phyloP scores from a whole-genome alignment of 2,113 vertebrate genomes.

The Setophaga petechia region DNA sequence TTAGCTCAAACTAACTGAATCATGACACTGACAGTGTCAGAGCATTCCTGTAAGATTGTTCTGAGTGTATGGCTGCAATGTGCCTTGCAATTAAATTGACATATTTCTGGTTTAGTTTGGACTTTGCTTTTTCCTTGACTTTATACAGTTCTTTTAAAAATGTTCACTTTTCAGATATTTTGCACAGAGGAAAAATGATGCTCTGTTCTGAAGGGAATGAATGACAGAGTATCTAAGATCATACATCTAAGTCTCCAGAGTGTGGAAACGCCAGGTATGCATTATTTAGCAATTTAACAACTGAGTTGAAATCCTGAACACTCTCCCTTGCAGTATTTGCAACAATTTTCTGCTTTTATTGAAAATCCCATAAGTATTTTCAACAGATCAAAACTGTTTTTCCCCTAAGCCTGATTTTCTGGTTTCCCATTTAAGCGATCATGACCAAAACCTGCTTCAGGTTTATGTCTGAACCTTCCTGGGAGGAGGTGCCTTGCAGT shows the following conservation, averaged over 20 bases:
- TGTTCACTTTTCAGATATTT: neutral
- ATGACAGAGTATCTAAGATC: neutral
- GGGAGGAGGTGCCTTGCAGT: neutral
- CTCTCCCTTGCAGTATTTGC: neutral
- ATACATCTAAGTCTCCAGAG: neutral
- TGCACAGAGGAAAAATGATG: neutral
- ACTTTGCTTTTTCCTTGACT: neutral
- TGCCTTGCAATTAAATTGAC: neutral
- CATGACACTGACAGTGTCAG: neutral
- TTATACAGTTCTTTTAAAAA: neutral
- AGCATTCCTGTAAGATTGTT: neutral
- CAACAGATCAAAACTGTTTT: neutral
- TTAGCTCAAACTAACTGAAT: neutral
- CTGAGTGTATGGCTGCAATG: neutral
- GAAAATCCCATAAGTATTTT: neutral
- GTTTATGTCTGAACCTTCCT: neutral
- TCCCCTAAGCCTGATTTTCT: neutral
- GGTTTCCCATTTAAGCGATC: neutral
- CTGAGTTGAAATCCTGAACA: neutral
- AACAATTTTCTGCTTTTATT: neutral
- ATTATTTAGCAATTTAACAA: neutral
- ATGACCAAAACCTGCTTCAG: neutral
- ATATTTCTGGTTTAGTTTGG: neutral
- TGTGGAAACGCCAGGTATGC: neutral
- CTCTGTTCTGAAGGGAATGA: neutral